Percentiles rank a stretch among this genome's conserved stretches.
phyloP scores from a whole-genome alignment of 2,113 vertebrate species.

The Lycaon pictus region DNA sequence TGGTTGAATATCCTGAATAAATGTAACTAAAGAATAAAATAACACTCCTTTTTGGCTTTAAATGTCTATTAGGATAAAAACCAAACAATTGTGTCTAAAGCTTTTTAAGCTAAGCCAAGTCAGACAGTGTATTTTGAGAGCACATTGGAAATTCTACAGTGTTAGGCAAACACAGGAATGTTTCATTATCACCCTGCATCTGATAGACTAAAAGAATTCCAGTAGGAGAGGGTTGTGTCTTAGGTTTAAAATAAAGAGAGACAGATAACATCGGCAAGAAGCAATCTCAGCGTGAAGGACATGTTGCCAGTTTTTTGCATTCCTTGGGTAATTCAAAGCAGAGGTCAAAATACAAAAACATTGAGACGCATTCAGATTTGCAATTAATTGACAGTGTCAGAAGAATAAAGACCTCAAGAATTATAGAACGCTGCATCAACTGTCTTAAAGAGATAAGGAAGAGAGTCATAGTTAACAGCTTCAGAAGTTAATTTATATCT shows the following conservation, averaged over 20 bases:
- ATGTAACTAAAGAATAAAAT: background rate
- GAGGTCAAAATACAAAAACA: constrained; percentile 12
- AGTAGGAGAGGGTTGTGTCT: background rate
- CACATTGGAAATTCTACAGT: background rate
- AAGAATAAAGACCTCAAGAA: background rate
- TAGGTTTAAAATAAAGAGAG: constrained; percentile 53
- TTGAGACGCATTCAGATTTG: background rate
- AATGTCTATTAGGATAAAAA: background rate
- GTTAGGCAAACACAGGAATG: constrained; percentile 29
- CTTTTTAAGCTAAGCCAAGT: background rate
- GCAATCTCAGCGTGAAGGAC: background rate
- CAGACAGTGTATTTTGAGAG: constrained; percentile 9
- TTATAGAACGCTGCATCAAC: background rate
- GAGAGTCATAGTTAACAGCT: background rate
- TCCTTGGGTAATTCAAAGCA: constrained; percentile 42
- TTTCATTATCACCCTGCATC: constrained; percentile 48
- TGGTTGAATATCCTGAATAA: background rate
- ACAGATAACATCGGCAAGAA: constrained; percentile 35
- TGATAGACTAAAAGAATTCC: constrained; percentile 57
- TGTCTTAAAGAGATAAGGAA: constrained; percentile 26
- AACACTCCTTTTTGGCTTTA: background rate
- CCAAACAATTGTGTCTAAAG: background rate
- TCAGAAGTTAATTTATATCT: background rate
- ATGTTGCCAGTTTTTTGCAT: background rate
- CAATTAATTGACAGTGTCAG: background rate